Evolutionary conservation across 2,113 vertebrate genomes (phyloP).

Genomic region (Zosterops pallidus): DNA sequence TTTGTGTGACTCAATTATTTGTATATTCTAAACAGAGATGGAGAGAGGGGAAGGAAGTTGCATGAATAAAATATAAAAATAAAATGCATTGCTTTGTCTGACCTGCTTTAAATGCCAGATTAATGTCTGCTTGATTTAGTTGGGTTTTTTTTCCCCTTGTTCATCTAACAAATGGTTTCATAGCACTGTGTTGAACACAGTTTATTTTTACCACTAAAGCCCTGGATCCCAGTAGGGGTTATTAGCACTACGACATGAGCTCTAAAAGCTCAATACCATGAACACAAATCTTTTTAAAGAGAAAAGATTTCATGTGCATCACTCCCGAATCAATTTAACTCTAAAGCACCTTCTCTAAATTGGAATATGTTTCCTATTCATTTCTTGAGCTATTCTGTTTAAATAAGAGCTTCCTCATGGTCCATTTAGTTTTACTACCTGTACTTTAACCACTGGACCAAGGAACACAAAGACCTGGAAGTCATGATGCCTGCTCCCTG

Average conservation of each 20-base stretch:
- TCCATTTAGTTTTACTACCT: constrained; percentile 4
- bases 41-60: background rate
- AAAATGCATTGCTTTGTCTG: constrained; percentile 10
- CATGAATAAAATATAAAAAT: constrained; percentile 24
- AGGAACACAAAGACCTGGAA: background rate
- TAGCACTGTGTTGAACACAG: background rate
- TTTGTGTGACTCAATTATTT: background rate
- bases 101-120: constrained; percentile 30
- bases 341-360: background rate
- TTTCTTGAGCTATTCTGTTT: constrained; percentile 2
- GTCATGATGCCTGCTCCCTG: background rate
- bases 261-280: background rate
- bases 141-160: background rate
- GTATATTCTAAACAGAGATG: background rate
- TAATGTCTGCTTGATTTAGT: constrained; percentile 4
- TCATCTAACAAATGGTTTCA: background rate
- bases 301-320: background rate
- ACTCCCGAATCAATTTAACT: background rate
- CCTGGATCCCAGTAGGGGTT: background rate
- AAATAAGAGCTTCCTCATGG: background rate
- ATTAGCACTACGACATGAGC: background rate
- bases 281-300: background rate
- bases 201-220: background rate
- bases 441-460: background rate
- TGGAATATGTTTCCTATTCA: background rate